Conservation (phyloP, 2,888 invertebrate genomes). For the Orchestes rusci region DNA sequence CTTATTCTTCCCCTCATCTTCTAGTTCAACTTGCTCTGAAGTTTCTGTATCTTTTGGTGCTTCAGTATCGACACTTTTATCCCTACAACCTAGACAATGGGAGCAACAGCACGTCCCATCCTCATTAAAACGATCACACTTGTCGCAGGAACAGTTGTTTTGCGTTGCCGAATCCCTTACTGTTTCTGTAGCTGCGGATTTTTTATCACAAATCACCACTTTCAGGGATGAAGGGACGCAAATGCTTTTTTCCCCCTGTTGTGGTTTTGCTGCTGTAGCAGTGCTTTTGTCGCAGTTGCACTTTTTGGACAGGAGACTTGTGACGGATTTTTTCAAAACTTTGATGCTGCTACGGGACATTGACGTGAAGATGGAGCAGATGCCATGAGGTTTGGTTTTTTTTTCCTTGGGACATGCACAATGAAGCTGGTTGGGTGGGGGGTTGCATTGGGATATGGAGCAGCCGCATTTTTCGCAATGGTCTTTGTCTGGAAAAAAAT, state of each 20-base stretch:
- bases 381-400: background rate
- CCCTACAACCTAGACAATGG: constrained; percentile 17
- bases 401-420: constrained; percentile 7
- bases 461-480: too few relatives aligned
- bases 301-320: too few relatives aligned
- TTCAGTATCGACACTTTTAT: constrained; percentile 18
- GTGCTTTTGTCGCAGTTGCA: too few relatives aligned
- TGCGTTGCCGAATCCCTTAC: constrained; percentile 9
- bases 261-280: background rate
- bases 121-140: constrained; percentile 14
- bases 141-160: constrained; percentile 17
- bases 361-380: too few relatives aligned
- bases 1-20: constrained; percentile 23
- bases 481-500: too few relatives aligned
- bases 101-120: constrained; percentile 22
- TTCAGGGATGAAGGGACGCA: background rate
- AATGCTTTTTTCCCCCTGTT: background rate
- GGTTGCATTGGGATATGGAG: too few relatives aligned
- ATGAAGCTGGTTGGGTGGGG: too few relatives aligned
- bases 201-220: constrained; percentile 5
- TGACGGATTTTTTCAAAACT: too few relatives aligned
- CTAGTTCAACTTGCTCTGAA: too few relatives aligned
- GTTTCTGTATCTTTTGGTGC: too few relatives aligned
- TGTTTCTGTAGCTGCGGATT: constrained; percentile 6
- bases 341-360: too few relatives aligned